These are phyloP conservation scores for Bugula neritina DNA, from an alignment of 2,888 invertebrate genomes.

Conservation along the genomic window DNA sequence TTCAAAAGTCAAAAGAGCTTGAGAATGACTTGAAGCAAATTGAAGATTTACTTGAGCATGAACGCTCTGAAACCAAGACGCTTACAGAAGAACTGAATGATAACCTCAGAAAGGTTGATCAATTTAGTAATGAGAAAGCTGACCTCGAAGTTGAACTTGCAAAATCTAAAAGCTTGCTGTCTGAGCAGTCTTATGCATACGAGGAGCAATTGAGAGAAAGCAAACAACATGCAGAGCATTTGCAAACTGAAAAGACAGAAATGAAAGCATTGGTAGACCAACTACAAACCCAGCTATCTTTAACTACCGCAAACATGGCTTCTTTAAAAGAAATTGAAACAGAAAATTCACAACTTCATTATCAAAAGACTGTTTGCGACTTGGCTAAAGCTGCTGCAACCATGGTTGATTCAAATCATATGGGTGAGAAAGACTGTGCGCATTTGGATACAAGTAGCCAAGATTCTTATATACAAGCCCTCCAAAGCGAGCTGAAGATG, in stretches of 20 bases:
- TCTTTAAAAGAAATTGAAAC: neutral
- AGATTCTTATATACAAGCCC: neutral
- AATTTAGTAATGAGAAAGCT: neutral
- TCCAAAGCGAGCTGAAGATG: conserved; percentile 9
- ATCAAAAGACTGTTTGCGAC: conserved; percentile 1
- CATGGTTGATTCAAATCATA: neutral
- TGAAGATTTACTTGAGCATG: neutral
- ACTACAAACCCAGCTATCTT: neutral
- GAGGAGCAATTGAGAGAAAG: neutral
- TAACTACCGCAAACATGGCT: neutral
- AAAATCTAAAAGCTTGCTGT: neutral
- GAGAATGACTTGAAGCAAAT: conserved; percentile 15
- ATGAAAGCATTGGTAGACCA: neutral
- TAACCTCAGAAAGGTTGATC: neutral
- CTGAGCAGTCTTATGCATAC: neutral
- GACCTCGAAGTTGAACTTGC: neutral
- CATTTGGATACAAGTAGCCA: neutral
- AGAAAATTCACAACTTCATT: neutral
- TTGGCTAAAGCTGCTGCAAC: neutral
- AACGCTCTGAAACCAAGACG: neutral
- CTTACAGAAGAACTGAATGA: neutral
- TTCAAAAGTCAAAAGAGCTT: conserved; percentile 31
- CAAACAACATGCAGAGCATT: neutral
- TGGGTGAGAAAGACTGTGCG: neutral
- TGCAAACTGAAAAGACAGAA: neutral